phyloP scores from a whole-genome alignment of 2,113 vertebrate species.

The Elephantulus edwardii region DNA sequence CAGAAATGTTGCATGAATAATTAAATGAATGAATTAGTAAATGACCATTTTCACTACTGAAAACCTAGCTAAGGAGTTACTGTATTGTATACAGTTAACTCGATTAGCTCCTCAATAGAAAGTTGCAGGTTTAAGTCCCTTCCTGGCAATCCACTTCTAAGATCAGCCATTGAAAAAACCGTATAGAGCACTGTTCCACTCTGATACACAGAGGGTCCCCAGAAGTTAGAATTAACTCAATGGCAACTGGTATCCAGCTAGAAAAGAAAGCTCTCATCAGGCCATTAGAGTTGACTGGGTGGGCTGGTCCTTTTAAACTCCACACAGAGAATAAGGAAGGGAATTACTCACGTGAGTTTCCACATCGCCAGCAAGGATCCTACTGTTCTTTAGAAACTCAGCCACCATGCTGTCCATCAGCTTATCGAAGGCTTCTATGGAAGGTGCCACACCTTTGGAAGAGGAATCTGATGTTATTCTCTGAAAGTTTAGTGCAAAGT shows the following conservation, averaged over 20 bases:
- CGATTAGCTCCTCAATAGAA: background rate
- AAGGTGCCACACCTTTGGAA: slow-evolving; percentile 85
- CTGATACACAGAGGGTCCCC: background rate
- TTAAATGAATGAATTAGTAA: background rate
- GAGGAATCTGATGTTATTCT: slow-evolving; percentile 62
- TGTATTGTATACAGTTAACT: background rate
- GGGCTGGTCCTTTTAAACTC: too few relatives aligned
- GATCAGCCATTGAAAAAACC: background rate
- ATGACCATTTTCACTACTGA: background rate
- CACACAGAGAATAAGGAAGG: background rate
- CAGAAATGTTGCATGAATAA: too few relatives aligned
- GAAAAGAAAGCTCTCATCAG: background rate
- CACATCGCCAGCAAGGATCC: slow-evolving; percentile 91
- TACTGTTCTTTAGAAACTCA: slow-evolving; percentile 92
- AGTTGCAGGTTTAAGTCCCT: background rate
- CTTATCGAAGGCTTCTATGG: slow-evolving; percentile 92
- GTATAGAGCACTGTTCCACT: background rate
- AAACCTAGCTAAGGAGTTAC: background rate
- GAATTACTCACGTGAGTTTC: slow-evolving; percentile 93
- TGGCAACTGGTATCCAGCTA: too few relatives aligned
- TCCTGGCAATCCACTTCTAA: background rate
- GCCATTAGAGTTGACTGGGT: background rate
- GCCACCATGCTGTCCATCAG: slow-evolving; percentile 89
- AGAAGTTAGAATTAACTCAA: background rate
- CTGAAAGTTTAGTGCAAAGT: background rate